Conservation (phyloP, 2,888 invertebrate species). For the Anthrax anthrax region DNA sequence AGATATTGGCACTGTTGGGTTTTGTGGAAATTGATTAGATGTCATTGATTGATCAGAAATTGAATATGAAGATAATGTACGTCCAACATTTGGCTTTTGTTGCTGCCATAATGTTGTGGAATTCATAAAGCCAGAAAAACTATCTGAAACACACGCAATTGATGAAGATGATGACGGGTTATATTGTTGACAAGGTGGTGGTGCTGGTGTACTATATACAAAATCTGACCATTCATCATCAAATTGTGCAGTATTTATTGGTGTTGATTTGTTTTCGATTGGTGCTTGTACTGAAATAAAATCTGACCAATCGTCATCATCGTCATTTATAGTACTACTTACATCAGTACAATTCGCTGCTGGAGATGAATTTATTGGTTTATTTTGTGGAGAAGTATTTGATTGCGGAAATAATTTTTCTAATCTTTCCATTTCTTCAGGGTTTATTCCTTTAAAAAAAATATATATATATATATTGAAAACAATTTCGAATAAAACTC, state of each 20-base stretch:
- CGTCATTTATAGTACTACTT: constrained; percentile 9
- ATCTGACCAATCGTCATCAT: constrained; percentile 43
- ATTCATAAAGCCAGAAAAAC: background rate
- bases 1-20: constrained; percentile 7
- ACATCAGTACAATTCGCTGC: background rate
- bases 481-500: no score
- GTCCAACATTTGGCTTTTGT: constrained; percentile 14
- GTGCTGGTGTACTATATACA: constrained; percentile 36
- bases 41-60: constrained; percentile 15
- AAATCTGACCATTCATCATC: constrained; percentile 45
- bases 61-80: no score
- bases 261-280: background rate
- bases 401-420: constrained; percentile 30
- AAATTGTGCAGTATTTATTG: constrained; percentile 11
- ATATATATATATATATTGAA: background rate
- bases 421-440: constrained; percentile 31
- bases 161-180: constrained; percentile 4
- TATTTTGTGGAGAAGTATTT: background rate
- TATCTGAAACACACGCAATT: background rate
- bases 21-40: constrained; percentile 6
- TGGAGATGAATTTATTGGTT: background rate
- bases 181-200: constrained; percentile 17
- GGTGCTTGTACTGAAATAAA: constrained; percentile 34
- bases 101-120: background rate
- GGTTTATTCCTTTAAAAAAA: constrained; percentile 24